Percentiles rank a stretch among this genome's conserved stretches.
Evolutionary conservation across 2,888 invertebrate genomes (phyloP).

Genomic region (Heliconius aoede): DNA sequence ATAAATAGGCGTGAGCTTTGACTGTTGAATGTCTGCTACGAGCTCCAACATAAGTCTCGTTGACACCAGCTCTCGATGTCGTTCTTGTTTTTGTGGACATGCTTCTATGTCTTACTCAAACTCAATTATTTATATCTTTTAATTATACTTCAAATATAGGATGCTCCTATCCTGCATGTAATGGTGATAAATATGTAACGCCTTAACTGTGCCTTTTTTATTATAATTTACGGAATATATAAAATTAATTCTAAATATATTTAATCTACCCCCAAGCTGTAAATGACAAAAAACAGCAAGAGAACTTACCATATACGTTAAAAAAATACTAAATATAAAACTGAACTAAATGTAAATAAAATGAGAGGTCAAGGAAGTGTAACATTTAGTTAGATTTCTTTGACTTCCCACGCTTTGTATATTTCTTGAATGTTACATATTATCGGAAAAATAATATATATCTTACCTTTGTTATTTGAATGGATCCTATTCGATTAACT

Average conservation of each 20-base stretch:
- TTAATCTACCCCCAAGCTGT: slow-evolving; percentile 60
- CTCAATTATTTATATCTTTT: slow-evolving; percentile 32
- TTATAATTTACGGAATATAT: slow-evolving; percentile 37
- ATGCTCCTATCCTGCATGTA: slow-evolving; percentile 51
- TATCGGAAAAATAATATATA: slow-evolving; percentile 22
- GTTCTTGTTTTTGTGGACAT: slow-evolving; percentile 75
- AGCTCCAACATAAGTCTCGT: slow-evolving; percentile 69
- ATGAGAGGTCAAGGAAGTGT: slow-evolving; percentile 52
- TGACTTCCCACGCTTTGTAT: slow-evolving; percentile 46
- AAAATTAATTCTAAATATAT: slow-evolving; percentile 47
- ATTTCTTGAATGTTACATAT: slow-evolving; percentile 46
- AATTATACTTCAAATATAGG: slow-evolving; percentile 38
- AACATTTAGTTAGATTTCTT: slow-evolving; percentile 42
- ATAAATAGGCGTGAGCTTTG: slow-evolving; percentile 75
- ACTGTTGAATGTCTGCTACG: slow-evolving; percentile 79
- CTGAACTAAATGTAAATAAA: slow-evolving; percentile 40
- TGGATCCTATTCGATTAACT: slow-evolving; percentile 12
- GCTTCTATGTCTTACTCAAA: slow-evolving; percentile 73
- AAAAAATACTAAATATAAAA: slow-evolving; percentile 26
- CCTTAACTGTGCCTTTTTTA: slow-evolving; percentile 61
- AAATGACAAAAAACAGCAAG: slow-evolving; percentile 54
- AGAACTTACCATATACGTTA: slow-evolving; percentile 35
- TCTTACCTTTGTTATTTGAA: slow-evolving; percentile 5
- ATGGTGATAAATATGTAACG: slow-evolving; percentile 42
- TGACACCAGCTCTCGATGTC: slow-evolving; percentile 79